Base-by-base conservation (phyloP, 2,888 invertebrate genomes). In the Leptinotarsa haldemani region DNA sequence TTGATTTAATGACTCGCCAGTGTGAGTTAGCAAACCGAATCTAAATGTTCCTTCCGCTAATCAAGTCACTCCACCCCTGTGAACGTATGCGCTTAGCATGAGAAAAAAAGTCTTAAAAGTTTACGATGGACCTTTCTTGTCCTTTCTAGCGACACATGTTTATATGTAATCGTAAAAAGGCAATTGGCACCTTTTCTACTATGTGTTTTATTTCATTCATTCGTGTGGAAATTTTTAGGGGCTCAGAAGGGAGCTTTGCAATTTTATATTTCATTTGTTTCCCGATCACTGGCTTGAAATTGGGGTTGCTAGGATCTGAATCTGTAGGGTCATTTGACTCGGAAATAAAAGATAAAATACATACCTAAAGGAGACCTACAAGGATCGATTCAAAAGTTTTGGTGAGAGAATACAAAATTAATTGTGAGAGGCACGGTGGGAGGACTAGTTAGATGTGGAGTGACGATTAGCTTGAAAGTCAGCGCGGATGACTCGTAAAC, bases 161-260 rank as follows among this genome's bases (percentile, higher is more conserved):
- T 84, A 84, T 83, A 80, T 74, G 75, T 77, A 81, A 81, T 80
- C 82, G 79, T 82, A 84, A 83, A 83, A 73, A 81, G 82, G 76
- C 74, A 73, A 75, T 77, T 74, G 75, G 75, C 75, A 74, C 74
- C 74, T 65, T 40, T 70, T 71, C 69, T 67, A 65, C 53, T 70
- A 65, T 64, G 68, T 74, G 64, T 73, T 75, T 75, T 73, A 75
- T 73, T 70, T 65, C 66, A 65, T 48, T 65, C 73, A 64, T 70
- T 70, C 74, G 71, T 71, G 74, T 65, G 69, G 69, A 71, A 74
- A 71, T 69, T 71, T 73, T 71, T 47, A 52, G 52, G 25, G 30
- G 68, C 20, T 53, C 40, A 67, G 16, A 47, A 58, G 58, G 20
- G 47, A 58, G 25, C 53, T 46, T 56, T 48, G 30, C 15, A 40